Base-by-base conservation (phyloP, 2,797 vertebrate species). In the Morus bassanus region DNA sequence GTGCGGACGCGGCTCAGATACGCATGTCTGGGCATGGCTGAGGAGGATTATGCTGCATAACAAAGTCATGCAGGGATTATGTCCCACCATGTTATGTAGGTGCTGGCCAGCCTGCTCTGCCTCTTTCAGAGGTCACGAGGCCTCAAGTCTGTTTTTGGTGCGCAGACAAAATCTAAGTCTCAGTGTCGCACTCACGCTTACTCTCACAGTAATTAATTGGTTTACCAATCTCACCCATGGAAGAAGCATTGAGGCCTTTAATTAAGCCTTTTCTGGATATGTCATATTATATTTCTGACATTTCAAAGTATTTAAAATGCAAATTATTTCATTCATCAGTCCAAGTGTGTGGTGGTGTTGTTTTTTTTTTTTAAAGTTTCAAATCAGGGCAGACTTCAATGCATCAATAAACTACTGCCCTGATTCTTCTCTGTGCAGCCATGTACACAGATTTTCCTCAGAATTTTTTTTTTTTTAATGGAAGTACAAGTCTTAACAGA, bases 171-270 rank as follows among this genome's bases (percentile, higher is more conserved):
- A 73, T 54, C 65, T 69, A 33, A 50, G 21, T 14, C 57, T 88
- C 1, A 0, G 39, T 33, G 4, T 63, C 3, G 0, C 11, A 16
- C 54, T 92, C 39, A 43, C 0, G 0, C 48, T 70, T 65, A 13
- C 35, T 56, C 39, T 0, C 1, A 16, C 31, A 33, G 33, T 25
- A 88, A 74, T 91, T 86, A 93, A 74, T 33, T 73, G 31, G 33
- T 9, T 59, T 35, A 21, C 28, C 13, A 72, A 3, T 60, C 45
- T 43, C 31, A 59, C 65, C 57, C 63, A 23, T 33, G 33, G 37
- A 64, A 92, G 18, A 78, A 60, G 14, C 10, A 6, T 17, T 3
- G 11, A 75, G 5, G 12, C 4, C 12, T 53, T 86, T 89, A 80
- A 61, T 79, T 54, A 77, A 88, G 28, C 4, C 7, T 68, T 74